Conservation (phyloP, 2,888 invertebrate genomes). For the Parapristionchus giblindavisi region DNA sequence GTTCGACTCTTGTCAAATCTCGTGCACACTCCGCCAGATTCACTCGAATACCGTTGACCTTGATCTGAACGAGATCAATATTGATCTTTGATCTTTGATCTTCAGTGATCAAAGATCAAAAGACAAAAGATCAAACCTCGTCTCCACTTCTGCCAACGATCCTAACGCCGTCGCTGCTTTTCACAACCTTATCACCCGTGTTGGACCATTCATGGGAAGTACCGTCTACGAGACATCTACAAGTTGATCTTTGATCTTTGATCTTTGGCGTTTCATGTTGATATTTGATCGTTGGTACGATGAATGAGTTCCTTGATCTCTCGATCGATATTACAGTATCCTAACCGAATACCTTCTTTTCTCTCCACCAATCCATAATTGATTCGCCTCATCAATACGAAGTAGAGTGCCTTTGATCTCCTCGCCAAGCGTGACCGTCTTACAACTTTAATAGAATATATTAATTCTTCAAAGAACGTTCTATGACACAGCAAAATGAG, state of each 20-base stretch:
- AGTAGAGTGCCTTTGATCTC: slow-evolving; percentile 28
- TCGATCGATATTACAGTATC: neutral
- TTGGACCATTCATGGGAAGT: no score
- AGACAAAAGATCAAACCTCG: no score
- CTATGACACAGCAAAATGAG: no score
- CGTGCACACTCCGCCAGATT: slow-evolving; percentile 10
- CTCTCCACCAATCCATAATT: slow-evolving; percentile 34
- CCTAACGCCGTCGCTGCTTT: no score
- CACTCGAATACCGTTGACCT: slow-evolving; percentile 23
- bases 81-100: no score
- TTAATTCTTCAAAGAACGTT: neutral
- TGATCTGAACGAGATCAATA: slow-evolving; percentile 1
- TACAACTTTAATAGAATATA: neutral
- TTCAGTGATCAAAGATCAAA: no score
- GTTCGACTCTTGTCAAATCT: no score
- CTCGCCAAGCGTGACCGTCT: slow-evolving; percentile 31
- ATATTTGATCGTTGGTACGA: neutral
- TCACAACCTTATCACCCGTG: no score
- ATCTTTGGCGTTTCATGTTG: neutral
- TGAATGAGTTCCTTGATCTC: neutral
- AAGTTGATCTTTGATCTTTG: neutral
- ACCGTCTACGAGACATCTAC: neutral
- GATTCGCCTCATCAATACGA: neutral
- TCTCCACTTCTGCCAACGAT: no score
- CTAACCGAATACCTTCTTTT: slow-evolving; percentile 24